Evolutionary conservation across 2,797 vertebrate genomes (phyloP), one percentile per base, ranked within the genome.

Genomic region (Loriculus beryllinus): DNA sequence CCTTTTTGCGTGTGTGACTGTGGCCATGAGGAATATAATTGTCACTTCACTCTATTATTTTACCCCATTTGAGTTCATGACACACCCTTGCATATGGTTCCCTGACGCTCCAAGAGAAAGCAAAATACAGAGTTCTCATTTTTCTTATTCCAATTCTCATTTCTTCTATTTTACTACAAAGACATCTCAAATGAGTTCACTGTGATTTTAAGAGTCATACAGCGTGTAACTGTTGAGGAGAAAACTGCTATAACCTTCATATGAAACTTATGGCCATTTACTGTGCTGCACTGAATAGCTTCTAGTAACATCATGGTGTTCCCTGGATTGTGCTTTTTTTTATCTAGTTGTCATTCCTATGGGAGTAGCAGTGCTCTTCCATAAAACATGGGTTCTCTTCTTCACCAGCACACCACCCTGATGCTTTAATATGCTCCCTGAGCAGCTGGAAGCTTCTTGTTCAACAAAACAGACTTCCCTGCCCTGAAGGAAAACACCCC

Each of bases 191-290:
- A 94, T 79, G 63, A 87, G 69, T 25, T 69, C 19, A 20, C 13
- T n/a, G 51, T 82, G 79, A 93, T 95, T 97, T 97, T 96, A 94
- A 59, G 82, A 95, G 83, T 69, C 86, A 75, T 79, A 94, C 54
- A 75, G 79, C 70, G 48, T 92, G 84, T 92, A 96, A 96, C 88
- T 97, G 81, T 90, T 90, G 94, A 96, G 91, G 65, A 97, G 79
- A 97, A 93, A 92, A 93, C 91, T 39, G 35, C 93, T 90, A 86
- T 42, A 79, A 83, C 85, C 57, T 88, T 87, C 91, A 56, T 45
- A 33, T 59, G 71, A 96, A 87, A 94, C 94, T 93, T 91, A 96
- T 64, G 29, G 72, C 39, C 77, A 39, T 5, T 22, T 47, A 63
- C 84, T 18, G 26, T 12, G 64, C 49, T 60, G 57, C 42, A 52